Percentiles rank a stretch among this genome's conserved stretches.
phyloP scores from a whole-genome alignment of 2,888 invertebrate species.

The Eristalis tenax region DNA sequence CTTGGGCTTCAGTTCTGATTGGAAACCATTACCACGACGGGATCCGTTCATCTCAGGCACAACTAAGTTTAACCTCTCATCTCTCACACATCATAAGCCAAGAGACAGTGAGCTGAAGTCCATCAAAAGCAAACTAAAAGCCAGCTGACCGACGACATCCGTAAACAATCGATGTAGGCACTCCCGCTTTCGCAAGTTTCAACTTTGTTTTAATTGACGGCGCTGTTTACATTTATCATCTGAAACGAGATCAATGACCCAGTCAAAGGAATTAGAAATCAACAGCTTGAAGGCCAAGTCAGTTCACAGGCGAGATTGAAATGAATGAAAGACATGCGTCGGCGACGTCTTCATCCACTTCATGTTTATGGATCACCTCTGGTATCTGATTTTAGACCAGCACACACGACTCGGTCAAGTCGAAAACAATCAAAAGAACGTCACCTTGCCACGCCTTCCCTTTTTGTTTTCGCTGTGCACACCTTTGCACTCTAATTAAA shows the following conservation, averaged over 20 bases:
- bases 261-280: background rate
- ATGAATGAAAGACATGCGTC: background rate
- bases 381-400: background rate
- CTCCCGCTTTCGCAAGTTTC: too few relatives aligned
- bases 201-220: too few relatives aligned
- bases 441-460: slow-evolving; percentile 46
- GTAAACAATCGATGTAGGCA: too few relatives aligned
- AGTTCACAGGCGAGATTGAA: background rate
- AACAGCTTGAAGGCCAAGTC: background rate
- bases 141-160: too few relatives aligned
- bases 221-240: background rate
- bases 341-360: background rate
- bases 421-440: background rate
- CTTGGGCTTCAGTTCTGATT: too few relatives aligned
- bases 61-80: too few relatives aligned
- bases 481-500: slow-evolving; percentile 21
- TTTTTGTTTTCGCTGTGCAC: background rate
- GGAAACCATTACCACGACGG: too few relatives aligned
- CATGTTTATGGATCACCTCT: background rate
- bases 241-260: background rate
- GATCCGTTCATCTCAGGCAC: too few relatives aligned
- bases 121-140: too few relatives aligned
- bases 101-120: too few relatives aligned
- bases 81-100: too few relatives aligned
- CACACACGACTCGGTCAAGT: background rate